phyloP scores from a whole-genome alignment of 2,113 vertebrate species.

The Apeltes quadracus region DNA sequence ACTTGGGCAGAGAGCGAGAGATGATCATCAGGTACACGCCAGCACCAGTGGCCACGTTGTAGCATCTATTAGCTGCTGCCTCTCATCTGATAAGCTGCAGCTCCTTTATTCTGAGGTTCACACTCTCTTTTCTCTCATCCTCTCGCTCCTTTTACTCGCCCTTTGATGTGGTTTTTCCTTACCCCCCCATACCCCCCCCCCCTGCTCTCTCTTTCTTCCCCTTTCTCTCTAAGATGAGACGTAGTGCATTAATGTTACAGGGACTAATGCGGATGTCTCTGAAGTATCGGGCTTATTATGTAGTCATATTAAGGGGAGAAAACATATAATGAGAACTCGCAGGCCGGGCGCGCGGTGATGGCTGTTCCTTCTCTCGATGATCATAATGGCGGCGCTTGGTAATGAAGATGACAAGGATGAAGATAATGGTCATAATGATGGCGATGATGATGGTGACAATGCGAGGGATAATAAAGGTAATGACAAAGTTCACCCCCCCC shows the following conservation, averaged over 20 bases:
- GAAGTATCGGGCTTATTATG: conserved; percentile 78
- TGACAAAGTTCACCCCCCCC: conserved; percentile 51
- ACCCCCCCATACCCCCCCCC: conserved; percentile 42
- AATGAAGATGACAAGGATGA: conserved; percentile 73
- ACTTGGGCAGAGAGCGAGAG: conserved; percentile 85
- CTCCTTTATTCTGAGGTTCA: conserved; percentile 67
- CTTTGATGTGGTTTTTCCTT: conserved; percentile 76
- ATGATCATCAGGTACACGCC: conserved; percentile 87
- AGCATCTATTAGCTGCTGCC: conserved; percentile 46
- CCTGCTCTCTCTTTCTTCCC: conserved; percentile 40
- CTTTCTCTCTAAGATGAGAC: conserved; percentile 60
- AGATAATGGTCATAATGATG: conserved; percentile 70
- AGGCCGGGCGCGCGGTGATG: conserved; percentile 63
- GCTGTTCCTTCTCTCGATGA: conserved; percentile 69
- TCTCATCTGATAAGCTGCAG: conserved; percentile 62
- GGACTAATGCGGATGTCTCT: conserved; percentile 74
- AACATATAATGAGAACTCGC: conserved; percentile 75
- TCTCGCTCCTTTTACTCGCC: conserved; percentile 72
- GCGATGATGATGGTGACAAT: conserved; percentile 55
- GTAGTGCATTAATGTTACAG: conserved; percentile 75
- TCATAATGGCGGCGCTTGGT: conserved; percentile 70
- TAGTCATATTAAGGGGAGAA: conserved; percentile 75
- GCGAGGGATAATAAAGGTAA: conserved; percentile 69
- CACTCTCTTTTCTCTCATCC: conserved; percentile 59
- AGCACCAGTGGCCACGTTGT: conserved; percentile 2